Percentiles rank a stretch among this genome's conserved stretches.
Evolutionary conservation across 2,113 vertebrate genomes (phyloP).

Genomic region (Pseudorasbora parva): DNA sequence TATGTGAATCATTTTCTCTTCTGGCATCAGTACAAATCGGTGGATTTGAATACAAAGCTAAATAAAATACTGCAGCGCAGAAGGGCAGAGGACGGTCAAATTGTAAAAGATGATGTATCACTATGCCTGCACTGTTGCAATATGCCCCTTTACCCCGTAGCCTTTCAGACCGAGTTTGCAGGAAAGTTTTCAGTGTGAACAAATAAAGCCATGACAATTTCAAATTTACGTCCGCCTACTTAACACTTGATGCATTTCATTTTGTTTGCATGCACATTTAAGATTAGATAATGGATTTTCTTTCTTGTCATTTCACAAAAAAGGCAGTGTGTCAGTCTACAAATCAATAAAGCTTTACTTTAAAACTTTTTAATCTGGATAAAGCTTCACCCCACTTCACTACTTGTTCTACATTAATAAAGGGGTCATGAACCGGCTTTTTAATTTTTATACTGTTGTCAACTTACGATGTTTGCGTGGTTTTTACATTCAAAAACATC

Average conservation of each 20-base stretch:
- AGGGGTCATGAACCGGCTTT: no score
- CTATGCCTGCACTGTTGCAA: neutral
- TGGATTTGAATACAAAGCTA: slow-evolving; percentile 51
- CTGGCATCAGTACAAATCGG: slow-evolving; percentile 48
- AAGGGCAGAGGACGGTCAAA: neutral
- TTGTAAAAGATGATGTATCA: slow-evolving; percentile 15
- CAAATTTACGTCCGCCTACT: neutral
- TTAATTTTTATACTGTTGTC: no score
- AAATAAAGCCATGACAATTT: neutral
- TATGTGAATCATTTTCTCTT: slow-evolving; percentile 52
- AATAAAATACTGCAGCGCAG: slow-evolving; percentile 35
- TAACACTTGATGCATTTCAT: neutral
- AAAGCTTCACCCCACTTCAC: neutral
- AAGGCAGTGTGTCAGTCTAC: neutral
- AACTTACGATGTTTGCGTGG: no score
- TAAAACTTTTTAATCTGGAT: neutral
- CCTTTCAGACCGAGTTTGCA: neutral
- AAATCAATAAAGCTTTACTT: neutral
- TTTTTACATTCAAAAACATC: no score
- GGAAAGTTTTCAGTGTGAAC: neutral
- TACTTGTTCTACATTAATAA: neutral
- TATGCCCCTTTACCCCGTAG: neutral
- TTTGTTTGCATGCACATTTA: neutral
- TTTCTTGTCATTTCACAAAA: slow-evolving; percentile 18
- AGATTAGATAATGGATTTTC: slow-evolving; percentile 17